Evolutionary conservation across 2,888 invertebrate species (phyloP), one percentile per base, ranked within the genome.

Genomic region (Noctua janthina): DNA sequence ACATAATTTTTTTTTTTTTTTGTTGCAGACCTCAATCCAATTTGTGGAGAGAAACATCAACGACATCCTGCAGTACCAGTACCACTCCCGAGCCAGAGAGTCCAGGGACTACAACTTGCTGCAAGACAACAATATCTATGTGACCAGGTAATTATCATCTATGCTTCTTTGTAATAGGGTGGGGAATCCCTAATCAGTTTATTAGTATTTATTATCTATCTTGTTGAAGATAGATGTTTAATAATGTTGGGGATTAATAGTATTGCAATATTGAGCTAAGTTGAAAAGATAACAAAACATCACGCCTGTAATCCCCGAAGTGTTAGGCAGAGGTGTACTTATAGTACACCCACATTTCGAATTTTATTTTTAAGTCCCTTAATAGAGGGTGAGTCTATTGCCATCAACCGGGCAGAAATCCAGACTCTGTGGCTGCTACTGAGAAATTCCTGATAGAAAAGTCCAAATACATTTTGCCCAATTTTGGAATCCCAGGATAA

Each of bases 11-110:
- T 39, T 39, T 2, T 2, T 68, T 79, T 76, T 75, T 83, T 78
- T 77, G 62, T 95, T 97, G 79, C 95, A 98, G 98, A 96, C 95
- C 72, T 97, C 98, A 0, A 98, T 99, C 78, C 97, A 98, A 77
- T 98, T 97, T 85, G 99, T 99, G 51, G 99, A 99, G 94, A 97
- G 98, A 84, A 98, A 98, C 90, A 98, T 99, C 72, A 98, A 99
- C 92, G 98, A 98, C 85, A 99, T 99, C 96, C 95, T 98, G 49
- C 98, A 98, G 90, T 98, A 98, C 91, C 99, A 99, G 92, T 98
- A 99, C 91, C 98, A 98, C 91, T 98, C 98, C 56, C 96, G 98
- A 90, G 98, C 98, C 73, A 97, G 98, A 80, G 99, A 99, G 92
- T 98, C 98, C 0, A 97, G 99, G 83, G 99, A 99, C 94, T 98